Evolutionary conservation across 2,888 invertebrate genomes (phyloP), one percentile per base, ranked within the genome.

Genomic region (Tenthredo mesomela): DNA sequence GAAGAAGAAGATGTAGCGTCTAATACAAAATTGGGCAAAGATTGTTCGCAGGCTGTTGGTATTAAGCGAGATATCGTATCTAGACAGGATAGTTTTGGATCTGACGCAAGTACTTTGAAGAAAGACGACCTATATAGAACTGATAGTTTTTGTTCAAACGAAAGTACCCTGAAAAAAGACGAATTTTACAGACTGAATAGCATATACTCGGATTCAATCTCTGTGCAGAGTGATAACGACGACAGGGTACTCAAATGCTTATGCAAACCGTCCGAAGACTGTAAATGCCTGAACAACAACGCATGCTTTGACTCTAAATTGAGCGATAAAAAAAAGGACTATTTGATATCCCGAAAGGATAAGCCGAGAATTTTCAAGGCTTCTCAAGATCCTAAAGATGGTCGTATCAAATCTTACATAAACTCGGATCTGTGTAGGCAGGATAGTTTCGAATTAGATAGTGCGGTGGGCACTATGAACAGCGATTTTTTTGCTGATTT

Each of bases 381-480:
- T 29, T 70, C 82, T 15, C 70, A 47, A 40, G 29, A 65, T 2
- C 25, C 47, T 1, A 50, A 50, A 33, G 78, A 58, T 9, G 75
- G 91, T 4, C 90, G 90, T 50, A 85, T 88, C 0, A 89, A 87
- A 15, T 91, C 88, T 84, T 91, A 90, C 70, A 90, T 91, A 71
- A 87, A 86, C 21, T 84, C 87, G 33, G 90, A 91, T 84, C 84
- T 92, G 18, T 89, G 90, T 78, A 90, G 93, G 21, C 92, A 92
- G 71, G 92, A 93, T 73, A 93, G 93, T 84, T 93, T 93, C 47
- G 91, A 92, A 37, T 89, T 91, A 1, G 93, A 93, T 80, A 93
- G 93, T 67, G 93, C 93, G 0, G 91, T 93, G 1, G 93, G 93
- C 21, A 93, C 93, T 0, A 93, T 93, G 93, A 92, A 90, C 75